Evolutionary conservation across 2,113 vertebrate genomes (phyloP), one percentile per base, ranked within the genome.

Genomic region (Chrysochloris asiatica): DNA sequence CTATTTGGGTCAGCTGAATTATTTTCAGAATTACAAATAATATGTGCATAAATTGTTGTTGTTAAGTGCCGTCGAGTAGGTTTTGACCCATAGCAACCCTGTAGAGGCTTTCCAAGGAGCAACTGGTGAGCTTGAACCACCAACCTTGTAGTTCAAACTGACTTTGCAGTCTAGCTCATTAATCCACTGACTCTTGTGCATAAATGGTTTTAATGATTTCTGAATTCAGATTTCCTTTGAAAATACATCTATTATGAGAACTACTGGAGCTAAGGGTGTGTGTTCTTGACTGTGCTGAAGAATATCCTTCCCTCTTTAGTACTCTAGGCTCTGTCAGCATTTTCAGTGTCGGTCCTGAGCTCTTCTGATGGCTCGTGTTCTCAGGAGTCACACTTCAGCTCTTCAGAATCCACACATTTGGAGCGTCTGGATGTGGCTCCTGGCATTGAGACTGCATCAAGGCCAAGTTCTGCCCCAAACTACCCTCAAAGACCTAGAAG

Each of bases 151-250:
- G n/a, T n/a, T n/a, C n/a, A n/a, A n/a, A n/a, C n/a, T n/a, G n/a
- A n/a, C n/a, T n/a, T n/a, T n/a, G n/a, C n/a, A n/a, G n/a, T n/a
- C n/a, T n/a, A n/a, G n/a, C n/a, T n/a, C n/a, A n/a, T n/a, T n/a
- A n/a, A n/a, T n/a, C n/a, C n/a, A n/a, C n/a, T n/a, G n/a, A n/a
- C n/a, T n/a, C n/a, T 0, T 11, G n/a, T 72, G 24, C n/a, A 22
- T 72, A 82, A 61, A 38, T n/a, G 8, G 14, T 52, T 86, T 47
- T 52, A 69, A 61, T 41, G 54, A 73, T 92, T 63, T 67, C 77
- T 59, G 13, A 73, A 59, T 59, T 78, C n/a, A 47, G 9, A 69
- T 13, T 54, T 93, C 54, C 86, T 93, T n/a, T 79, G 77, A 73
- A 86, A 73, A 75, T 21, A 59, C 14, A 67, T 14, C 47, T 33